Conservation (phyloP, 2,888 invertebrate species). For the Pachycephus smyrnensis region DNA sequence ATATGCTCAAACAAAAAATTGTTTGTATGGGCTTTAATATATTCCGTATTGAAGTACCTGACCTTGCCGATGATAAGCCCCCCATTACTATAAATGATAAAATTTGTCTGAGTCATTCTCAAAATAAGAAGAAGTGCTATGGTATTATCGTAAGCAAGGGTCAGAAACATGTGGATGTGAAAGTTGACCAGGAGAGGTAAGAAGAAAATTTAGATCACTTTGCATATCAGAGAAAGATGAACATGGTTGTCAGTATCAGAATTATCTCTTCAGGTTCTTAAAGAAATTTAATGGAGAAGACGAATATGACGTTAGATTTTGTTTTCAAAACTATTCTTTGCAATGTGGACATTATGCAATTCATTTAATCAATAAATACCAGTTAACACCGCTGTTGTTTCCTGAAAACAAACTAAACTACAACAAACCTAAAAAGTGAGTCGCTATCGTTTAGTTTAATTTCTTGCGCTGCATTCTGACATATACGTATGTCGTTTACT, state of each 20-base stretch:
- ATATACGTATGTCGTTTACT: neutral
- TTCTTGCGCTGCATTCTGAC: neutral
- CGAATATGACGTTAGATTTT: slow-evolving; percentile 35
- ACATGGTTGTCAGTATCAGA: neutral
- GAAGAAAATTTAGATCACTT: neutral
- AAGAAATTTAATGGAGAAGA: slow-evolving; percentile 6
- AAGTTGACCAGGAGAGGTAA: neutral
- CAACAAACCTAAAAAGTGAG: slow-evolving; percentile 23
- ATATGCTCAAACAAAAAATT: slow-evolving; percentile 26
- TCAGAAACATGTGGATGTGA: too few species aligned
- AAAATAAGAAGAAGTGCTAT: too few species aligned
- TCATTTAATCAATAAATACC: slow-evolving; percentile 19
- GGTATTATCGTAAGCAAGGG: too few species aligned
- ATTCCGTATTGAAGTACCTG: slow-evolving; percentile 34
- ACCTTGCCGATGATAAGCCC: slow-evolving; percentile 31
- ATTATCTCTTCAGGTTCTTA: slow-evolving; percentile 19
- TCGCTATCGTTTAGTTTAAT: neutral
- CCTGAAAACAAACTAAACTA: slow-evolving; percentile 27
- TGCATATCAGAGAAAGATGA: neutral
- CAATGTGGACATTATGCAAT: slow-evolving; percentile 42
- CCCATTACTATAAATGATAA: neutral
- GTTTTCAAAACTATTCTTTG: slow-evolving; percentile 25
- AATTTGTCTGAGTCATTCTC: neutral
- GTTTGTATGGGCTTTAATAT: neutral
- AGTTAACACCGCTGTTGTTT: slow-evolving; percentile 36